phyloP scores from a whole-genome alignment of 1,140 invertebrate genomes.

The Bombus ignitus region DNA sequence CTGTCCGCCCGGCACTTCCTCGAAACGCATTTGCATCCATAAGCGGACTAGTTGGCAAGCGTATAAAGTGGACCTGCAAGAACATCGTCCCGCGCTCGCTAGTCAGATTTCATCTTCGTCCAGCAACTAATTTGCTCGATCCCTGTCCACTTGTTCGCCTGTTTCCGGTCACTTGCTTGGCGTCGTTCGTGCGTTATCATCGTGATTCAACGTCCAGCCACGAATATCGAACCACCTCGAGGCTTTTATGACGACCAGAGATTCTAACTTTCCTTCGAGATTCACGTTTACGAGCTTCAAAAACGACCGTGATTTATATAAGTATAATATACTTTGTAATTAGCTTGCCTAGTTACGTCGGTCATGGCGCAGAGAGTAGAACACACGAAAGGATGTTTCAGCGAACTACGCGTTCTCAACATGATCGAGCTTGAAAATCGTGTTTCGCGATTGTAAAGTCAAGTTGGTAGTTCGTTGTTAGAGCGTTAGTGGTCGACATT shows the following conservation, averaged over 20 bases:
- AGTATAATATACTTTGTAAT: too few species aligned
- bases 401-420: not conserved
- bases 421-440: not conserved
- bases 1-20: slow-evolving; percentile 1
- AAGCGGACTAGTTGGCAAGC: slow-evolving; percentile 25
- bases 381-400: not conserved
- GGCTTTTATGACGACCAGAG: not conserved
- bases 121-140: not conserved
- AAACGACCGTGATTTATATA: not conserved
- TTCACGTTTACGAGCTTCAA: too few species aligned
- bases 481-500: not conserved
- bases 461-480: not conserved
- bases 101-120: slow-evolving; percentile 11
- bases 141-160: not conserved
- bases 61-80: slow-evolving; percentile 30
- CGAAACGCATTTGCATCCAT: slow-evolving; percentile 37
- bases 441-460: not conserved
- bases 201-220: not conserved
- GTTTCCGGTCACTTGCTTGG: not conserved
- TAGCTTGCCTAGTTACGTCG: too few species aligned
- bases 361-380: not conserved
- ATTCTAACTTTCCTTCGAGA: not conserved
- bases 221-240: too few species aligned
- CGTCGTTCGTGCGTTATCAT: not conserved
- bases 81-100: not conserved